A percentile compares a stretch with the other conserved stretches of the same genome.
phyloP scores from a whole-genome alignment of 2,113 vertebrate genomes.

The Sterrhoptilus dennistouni region DNA sequence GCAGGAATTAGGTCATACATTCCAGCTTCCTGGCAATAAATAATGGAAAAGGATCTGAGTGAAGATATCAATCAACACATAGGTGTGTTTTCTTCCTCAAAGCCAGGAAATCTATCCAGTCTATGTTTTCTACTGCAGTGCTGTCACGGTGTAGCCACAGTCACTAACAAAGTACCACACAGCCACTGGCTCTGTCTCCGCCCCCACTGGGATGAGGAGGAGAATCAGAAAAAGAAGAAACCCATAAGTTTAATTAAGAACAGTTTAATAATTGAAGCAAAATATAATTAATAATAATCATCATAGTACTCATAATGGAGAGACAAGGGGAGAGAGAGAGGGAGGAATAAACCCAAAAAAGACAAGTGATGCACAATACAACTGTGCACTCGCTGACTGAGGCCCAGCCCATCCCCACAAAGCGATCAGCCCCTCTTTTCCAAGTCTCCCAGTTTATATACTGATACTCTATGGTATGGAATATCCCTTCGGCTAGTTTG shows the following conservation, averaged over 20 bases:
- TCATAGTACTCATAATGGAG: neutral
- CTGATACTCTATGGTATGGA: neutral
- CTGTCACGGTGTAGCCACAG: neutral
- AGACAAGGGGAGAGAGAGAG: neutral
- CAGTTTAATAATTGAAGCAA: neutral
- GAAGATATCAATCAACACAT: neutral
- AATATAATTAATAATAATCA: neutral
- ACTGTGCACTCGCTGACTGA: fast-evolving
- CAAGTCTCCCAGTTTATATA: neutral
- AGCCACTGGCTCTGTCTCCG: neutral
- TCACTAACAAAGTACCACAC: neutral
- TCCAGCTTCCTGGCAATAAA: neutral
- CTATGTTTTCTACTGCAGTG: neutral
- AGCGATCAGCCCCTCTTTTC: neutral
- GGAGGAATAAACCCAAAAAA: fast-evolving
- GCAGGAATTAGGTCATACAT: neutral
- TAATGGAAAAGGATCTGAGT: neutral
- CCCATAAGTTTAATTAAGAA: neutral
- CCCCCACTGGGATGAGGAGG: neutral
- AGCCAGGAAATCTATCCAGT: neutral
- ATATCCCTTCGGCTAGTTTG: neutral
- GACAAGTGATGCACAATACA: neutral
- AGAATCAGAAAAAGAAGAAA: fast-evolving
- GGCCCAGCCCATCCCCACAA: neutral
- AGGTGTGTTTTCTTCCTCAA: neutral